Conservation (phyloP, 2,797 vertebrate genomes). For the Anabacerthia variegaticeps region DNA sequence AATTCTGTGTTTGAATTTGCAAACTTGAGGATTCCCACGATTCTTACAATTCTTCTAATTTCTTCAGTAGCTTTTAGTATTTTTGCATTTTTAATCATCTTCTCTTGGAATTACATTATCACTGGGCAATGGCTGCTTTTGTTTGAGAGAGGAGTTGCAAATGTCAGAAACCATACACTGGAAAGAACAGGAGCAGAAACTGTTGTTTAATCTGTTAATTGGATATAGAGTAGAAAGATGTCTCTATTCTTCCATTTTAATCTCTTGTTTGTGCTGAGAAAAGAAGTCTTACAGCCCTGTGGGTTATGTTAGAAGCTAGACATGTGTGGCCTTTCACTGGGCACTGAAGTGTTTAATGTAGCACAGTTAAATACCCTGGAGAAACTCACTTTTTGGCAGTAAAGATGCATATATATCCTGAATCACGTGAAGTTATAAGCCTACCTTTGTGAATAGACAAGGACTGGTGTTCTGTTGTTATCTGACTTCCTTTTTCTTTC, state of each 20-base stretch:
- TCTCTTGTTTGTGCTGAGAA: neutral
- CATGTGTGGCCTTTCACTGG: neutral
- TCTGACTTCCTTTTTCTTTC: neutral
- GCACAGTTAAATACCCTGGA: neutral
- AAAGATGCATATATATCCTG: neutral
- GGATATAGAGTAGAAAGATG: neutral
- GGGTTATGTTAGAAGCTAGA: neutral
- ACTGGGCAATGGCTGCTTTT: neutral
- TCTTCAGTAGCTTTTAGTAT: neutral
- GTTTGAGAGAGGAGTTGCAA: neutral
- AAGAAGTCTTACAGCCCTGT: neutral
- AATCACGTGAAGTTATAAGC: neutral
- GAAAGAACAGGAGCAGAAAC: neutral
- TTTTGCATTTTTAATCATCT: neutral
- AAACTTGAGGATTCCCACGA: neutral
- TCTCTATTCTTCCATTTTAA: neutral
- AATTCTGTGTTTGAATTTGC: neutral
- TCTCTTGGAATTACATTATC: neutral
- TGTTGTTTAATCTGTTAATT: constrained; percentile 16
- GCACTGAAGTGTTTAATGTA: neutral
- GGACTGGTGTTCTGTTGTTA: neutral
- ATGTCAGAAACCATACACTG: neutral
- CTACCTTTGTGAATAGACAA: neutral
- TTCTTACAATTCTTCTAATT: neutral
- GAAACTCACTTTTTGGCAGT: neutral